Evolutionary conservation across 2,113 vertebrate species (phyloP).

Genomic region (Otolemur garnettii): DNA sequence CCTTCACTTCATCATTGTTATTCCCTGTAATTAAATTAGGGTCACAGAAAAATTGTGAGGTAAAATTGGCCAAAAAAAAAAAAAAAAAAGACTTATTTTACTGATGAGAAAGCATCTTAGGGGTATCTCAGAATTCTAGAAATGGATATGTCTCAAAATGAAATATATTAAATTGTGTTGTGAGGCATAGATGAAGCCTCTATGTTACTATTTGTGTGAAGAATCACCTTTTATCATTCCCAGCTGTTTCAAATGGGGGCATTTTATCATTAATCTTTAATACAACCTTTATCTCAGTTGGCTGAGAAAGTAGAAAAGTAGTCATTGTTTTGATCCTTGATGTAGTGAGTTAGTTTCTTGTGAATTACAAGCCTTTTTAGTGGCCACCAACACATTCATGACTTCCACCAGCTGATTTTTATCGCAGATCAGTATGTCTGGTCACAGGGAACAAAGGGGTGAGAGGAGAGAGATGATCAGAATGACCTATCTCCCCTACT

Average conservation of each 20-base stretch:
- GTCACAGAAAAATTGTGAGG: not conserved
- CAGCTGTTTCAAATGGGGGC: not conserved
- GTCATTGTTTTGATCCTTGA: not conserved
- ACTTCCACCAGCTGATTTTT: not conserved
- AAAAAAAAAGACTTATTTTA: constrained; percentile 25
- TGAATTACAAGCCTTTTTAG: not conserved
- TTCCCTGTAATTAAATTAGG: constrained; percentile 15
- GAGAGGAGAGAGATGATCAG: constrained; percentile 9
- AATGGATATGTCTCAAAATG: not conserved
- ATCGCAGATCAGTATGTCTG: constrained; percentile 3
- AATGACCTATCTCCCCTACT: not conserved
- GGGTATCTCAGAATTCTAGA: not conserved
- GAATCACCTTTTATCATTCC: not conserved
- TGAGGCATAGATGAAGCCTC: not conserved
- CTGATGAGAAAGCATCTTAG: not conserved
- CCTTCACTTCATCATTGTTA: not conserved
- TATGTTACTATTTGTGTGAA: not conserved
- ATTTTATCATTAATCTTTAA: constrained; percentile 20
- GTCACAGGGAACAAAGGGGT: not conserved
- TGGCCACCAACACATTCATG: not conserved
- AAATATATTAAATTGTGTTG: constrained; percentile 13
- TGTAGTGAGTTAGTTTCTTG: constrained; percentile 24
- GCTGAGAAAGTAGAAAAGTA: not conserved
- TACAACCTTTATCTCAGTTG: not conserved
- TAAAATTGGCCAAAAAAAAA: not conserved